These are phyloP conservation scores for Prenolepis imparis DNA, from an alignment of 2,888 invertebrate species.

Conservation along the genomic window DNA sequence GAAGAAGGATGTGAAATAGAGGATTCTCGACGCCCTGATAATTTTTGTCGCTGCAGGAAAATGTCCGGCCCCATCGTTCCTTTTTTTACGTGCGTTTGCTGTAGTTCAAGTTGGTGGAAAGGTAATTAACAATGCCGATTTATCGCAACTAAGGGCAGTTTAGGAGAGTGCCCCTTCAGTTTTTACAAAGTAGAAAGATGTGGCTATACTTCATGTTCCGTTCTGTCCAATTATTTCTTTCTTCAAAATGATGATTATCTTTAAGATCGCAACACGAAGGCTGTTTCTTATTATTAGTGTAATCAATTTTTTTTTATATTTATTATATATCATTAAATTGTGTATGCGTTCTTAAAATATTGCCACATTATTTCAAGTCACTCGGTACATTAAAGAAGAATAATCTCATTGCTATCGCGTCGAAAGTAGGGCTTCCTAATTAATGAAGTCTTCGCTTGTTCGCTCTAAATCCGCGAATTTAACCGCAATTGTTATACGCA, in stretches of 20 bases:
- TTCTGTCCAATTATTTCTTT: background rate
- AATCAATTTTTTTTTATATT: background rate
- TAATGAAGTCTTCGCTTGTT: slow-evolving; percentile 14
- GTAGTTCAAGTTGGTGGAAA: slow-evolving; percentile 80
- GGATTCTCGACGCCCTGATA: background rate
- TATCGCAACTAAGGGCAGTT: slow-evolving; percentile 2
- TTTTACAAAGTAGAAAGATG: slow-evolving; percentile 12
- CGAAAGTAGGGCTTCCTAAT: slow-evolving; percentile 2
- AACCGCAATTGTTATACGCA: slow-evolving; percentile 29
- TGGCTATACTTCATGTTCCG: background rate
- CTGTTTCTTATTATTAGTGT: background rate
- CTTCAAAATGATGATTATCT: background rate
- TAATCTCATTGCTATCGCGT: slow-evolving; percentile 24
- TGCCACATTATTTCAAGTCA: background rate
- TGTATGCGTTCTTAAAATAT: background rate
- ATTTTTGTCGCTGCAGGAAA: slow-evolving; percentile 55
- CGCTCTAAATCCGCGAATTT: slow-evolving; percentile 11
- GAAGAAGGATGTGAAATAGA: slow-evolving; percentile 12
- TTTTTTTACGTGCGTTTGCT: slow-evolving; percentile 70
- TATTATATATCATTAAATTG: slow-evolving; percentile 1
- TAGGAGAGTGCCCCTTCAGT: slow-evolving; percentile 1
- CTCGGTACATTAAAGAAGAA: background rate
- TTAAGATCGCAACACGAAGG: slow-evolving; percentile 4
- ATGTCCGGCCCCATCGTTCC: slow-evolving; percentile 25
- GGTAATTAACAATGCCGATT: slow-evolving; percentile 56